Conservation (phyloP, 2,888 invertebrate genomes). For the Mesorhabditis spiculigera region DNA sequence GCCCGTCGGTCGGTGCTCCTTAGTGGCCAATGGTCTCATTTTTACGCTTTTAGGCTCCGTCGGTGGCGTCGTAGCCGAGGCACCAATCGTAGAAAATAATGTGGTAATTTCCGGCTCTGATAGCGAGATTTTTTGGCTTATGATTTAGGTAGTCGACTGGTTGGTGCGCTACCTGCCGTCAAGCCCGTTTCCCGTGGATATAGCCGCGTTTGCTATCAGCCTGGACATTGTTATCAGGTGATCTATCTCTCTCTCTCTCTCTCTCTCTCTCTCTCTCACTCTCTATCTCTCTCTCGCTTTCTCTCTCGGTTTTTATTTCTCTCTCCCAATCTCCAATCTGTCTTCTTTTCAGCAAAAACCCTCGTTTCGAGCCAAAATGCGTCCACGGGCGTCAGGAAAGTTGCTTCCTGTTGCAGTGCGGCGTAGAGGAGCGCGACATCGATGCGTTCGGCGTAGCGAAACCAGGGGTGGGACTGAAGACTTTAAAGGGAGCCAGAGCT, state of each 20-base stretch:
- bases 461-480: no score
- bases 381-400: no score
- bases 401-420: no score
- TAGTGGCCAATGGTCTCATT: not conserved
- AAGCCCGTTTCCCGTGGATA: not conserved
- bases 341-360: no score
- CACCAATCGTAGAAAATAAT: not conserved
- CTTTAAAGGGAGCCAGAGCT: no score
- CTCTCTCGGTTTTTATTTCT: no score
- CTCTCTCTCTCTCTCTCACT: no score
- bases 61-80: not conserved
- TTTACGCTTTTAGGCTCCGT: not conserved
- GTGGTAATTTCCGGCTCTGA: not conserved
- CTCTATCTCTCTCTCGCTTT: no score
- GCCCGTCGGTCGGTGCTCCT: conserved; percentile 27
- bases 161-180: not conserved
- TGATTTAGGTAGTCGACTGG: not conserved
- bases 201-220: not conserved
- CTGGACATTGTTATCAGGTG: not conserved
- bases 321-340: no score
- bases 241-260: not conserved
- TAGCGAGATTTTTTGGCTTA: not conserved
- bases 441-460: no score
- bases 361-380: no score
- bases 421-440: no score